These are phyloP conservation scores for Erithacus rubecula DNA, from an alignment of 2,797 vertebrate species.

Conservation along the genomic window DNA sequence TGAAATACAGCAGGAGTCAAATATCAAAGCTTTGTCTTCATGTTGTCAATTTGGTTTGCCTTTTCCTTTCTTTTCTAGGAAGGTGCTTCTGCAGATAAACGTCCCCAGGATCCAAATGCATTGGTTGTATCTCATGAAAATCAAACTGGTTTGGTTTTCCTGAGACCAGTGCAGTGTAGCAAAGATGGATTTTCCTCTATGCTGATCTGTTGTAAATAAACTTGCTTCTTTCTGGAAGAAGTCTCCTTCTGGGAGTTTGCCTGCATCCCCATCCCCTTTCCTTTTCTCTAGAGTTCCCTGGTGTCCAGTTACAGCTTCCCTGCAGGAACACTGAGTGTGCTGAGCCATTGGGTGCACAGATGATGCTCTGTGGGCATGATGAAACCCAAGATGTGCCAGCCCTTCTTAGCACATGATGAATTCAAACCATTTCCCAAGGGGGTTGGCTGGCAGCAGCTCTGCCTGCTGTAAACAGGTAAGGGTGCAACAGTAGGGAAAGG, in stretches of 20 bases:
- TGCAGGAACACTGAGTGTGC: background rate
- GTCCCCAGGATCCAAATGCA: background rate
- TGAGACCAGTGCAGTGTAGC: background rate
- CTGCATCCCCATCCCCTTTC: slow-evolving; percentile 42
- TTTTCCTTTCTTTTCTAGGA: background rate
- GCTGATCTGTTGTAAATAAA: background rate
- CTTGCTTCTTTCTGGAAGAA: slow-evolving; percentile 76
- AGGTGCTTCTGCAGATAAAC: background rate
- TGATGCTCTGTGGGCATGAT: background rate
- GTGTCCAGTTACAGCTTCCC: background rate
- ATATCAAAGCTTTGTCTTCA: background rate
- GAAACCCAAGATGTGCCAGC: background rate
- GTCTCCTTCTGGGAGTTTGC: slow-evolving; percentile 50
- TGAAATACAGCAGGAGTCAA: background rate
- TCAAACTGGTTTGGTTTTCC: background rate
- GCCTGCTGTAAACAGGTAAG: background rate
- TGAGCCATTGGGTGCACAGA: accelerated
- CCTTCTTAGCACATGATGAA: background rate
- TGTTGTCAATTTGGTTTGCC: background rate
- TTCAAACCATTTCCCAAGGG: no score
- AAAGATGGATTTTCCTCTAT: background rate
- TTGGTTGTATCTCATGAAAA: background rate
- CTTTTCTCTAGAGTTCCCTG: background rate
- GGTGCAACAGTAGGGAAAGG: background rate
- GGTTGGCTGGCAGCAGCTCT: background rate